Evolutionary conservation across 2,113 vertebrate genomes (phyloP).

Genomic region (Lagopus muta): DNA sequence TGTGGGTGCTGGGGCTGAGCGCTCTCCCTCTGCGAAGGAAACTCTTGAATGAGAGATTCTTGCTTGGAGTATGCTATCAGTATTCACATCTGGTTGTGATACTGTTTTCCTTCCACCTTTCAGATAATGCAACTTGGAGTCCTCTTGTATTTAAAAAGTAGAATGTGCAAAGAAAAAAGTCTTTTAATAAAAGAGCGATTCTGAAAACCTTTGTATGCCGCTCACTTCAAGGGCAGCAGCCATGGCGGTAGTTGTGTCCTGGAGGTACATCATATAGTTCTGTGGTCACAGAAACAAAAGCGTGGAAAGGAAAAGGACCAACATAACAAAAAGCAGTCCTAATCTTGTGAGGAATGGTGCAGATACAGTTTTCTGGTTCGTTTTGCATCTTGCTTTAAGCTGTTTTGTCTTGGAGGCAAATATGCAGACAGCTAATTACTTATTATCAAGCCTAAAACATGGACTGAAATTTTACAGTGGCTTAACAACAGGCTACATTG

Average conservation of each 20-base stretch:
- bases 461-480: not conserved
- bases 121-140: not conserved
- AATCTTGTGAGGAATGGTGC: slow-evolving; percentile 60
- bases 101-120: not conserved
- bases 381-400: not conserved
- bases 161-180: not conserved
- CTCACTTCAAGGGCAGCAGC: slow-evolving; percentile 76
- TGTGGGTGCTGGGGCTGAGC: not conserved
- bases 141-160: not conserved
- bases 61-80: not conserved
- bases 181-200: not conserved
- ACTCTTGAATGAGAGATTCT: not conserved
- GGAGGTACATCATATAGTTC: slow-evolving; percentile 23
- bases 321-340: slow-evolving; percentile 64
- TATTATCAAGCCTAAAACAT: not conserved
- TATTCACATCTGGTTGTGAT: fast-evolving
- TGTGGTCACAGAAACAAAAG: slow-evolving; percentile 3
- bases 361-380: not conserved
- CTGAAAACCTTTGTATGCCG: slow-evolving; percentile 33
- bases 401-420: not conserved
- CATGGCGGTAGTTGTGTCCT: slow-evolving; percentile 55
- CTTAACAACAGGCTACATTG: not conserved
- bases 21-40: not conserved
- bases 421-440: not conserved
- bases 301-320: too few relatives aligned